Conservation (phyloP, 2,113 vertebrate species). For the Grammomys dolichurus region DNA sequence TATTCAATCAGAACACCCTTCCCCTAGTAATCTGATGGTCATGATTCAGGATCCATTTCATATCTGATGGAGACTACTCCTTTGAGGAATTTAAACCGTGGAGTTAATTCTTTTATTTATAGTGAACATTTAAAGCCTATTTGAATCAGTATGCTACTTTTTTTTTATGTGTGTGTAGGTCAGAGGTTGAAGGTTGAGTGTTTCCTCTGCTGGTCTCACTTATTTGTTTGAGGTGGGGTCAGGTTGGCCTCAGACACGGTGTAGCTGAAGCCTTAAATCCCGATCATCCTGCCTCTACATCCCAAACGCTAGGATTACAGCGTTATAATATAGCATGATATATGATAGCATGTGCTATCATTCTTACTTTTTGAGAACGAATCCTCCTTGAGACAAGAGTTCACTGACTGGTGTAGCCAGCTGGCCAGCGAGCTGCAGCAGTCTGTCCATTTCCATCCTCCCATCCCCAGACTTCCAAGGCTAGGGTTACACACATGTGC, state of each 20-base stretch:
- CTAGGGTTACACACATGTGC: neutral
- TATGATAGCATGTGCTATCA: too few relatives aligned
- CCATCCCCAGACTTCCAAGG: neutral
- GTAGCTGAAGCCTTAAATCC: neutral
- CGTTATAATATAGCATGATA: too few relatives aligned
- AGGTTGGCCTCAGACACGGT: neutral
- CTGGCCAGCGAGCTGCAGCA: neutral
- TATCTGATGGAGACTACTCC: neutral
- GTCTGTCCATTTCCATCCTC: too few relatives aligned
- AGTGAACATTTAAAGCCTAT: neutral
- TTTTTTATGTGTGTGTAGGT: neutral
- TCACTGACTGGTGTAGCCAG: too few relatives aligned
- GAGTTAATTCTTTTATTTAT: slow-evolving; percentile 50
- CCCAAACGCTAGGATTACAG: neutral
- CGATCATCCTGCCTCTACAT: neutral
- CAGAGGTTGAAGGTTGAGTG: neutral
- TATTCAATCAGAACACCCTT: neutral
- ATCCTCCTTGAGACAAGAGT: neutral
- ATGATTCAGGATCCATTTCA: slow-evolving; percentile 41
- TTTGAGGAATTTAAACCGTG: neutral
- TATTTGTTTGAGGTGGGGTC: neutral
- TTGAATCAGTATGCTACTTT: neutral
- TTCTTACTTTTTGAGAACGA: neutral
- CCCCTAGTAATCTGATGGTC: neutral
- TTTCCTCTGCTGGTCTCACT: too few relatives aligned